Conservation (phyloP, 2,797 vertebrate genomes). For the Lagodon rhomboides region DNA sequence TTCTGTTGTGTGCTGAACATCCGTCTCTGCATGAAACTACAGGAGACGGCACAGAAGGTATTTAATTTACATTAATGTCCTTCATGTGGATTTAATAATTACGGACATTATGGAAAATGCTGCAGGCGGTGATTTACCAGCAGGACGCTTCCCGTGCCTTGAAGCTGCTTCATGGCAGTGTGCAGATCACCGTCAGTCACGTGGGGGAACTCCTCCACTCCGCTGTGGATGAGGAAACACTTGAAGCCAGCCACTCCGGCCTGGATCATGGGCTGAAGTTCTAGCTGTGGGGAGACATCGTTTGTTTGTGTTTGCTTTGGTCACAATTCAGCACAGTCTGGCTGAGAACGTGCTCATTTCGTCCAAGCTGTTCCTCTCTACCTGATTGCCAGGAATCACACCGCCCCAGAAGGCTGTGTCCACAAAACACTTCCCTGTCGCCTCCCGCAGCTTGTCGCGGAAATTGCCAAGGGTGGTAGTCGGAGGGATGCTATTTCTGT, state of each 20-base stretch:
- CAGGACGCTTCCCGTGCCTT: constrained; percentile 87
- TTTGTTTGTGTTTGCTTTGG: constrained; percentile 1
- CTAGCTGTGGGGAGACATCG: constrained; percentile 70
- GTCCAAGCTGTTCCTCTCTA: constrained; percentile 33
- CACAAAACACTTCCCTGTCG: constrained; percentile 86
- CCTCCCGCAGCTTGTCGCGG: constrained; percentile 79
- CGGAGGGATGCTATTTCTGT: constrained; percentile 87
- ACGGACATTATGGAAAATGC: not conserved
- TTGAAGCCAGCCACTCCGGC: constrained; percentile 89
- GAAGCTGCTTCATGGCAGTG: constrained; percentile 85
- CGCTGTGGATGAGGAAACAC: constrained; percentile 90
- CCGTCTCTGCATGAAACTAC: constrained; percentile 88
- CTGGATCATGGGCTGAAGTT: constrained; percentile 86
- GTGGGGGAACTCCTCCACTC: constrained; percentile 89
- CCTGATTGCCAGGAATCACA: constrained; percentile 88
- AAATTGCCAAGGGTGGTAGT: constrained; percentile 87
- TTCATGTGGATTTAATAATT: not conserved
- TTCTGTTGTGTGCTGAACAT: constrained; percentile 62
- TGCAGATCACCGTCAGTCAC: constrained; percentile 85
- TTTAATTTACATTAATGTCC: not conserved
- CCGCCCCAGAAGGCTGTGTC: constrained; percentile 91
- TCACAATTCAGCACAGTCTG: not conserved
- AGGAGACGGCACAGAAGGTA: constrained; percentile 18
- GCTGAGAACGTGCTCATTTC: not conserved
- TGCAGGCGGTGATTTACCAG: constrained; percentile 79